phyloP scores from a whole-genome alignment of 2,797 vertebrate genomes.

The Coccyzus lansbergi region DNA sequence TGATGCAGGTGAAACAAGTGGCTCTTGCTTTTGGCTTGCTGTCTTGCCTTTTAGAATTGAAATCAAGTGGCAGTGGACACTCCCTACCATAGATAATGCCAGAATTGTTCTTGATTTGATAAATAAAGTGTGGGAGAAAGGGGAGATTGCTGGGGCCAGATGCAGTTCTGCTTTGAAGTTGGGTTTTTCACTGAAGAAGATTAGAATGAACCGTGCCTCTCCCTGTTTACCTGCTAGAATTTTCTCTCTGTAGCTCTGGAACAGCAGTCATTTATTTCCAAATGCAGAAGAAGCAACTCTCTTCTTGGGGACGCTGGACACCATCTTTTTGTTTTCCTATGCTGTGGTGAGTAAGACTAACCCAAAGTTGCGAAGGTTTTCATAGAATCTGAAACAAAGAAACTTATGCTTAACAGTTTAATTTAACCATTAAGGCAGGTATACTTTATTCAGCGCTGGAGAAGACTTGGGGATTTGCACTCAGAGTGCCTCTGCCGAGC shows the following conservation, averaged over 20 bases:
- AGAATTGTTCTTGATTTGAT: not conserved
- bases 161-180: not conserved
- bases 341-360: conserved; percentile 86
- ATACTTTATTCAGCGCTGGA: no score
- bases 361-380: not conserved
- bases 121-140: not conserved
- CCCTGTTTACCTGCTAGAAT: not conserved
- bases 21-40: not conserved
- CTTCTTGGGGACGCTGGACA: conserved; percentile 91
- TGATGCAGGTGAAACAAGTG: not conserved
- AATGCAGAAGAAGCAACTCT: conserved; percentile 86
- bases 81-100: not conserved
- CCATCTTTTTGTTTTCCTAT: conserved; percentile 96
- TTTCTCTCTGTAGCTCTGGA: conserved; percentile 84
- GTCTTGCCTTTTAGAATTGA: not conserved
- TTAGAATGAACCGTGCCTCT: not conserved
- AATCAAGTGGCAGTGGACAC: not conserved
- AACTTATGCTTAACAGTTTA: no score
- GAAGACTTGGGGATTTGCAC: no score
- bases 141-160: not conserved
- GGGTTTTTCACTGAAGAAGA: not conserved
- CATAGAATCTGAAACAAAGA: no score
- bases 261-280: conserved; percentile 85
- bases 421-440: no score
- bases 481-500: no score